Evolutionary conservation across 2,888 invertebrate genomes (phyloP).

Genomic region (Saturnia japonica): DNA sequence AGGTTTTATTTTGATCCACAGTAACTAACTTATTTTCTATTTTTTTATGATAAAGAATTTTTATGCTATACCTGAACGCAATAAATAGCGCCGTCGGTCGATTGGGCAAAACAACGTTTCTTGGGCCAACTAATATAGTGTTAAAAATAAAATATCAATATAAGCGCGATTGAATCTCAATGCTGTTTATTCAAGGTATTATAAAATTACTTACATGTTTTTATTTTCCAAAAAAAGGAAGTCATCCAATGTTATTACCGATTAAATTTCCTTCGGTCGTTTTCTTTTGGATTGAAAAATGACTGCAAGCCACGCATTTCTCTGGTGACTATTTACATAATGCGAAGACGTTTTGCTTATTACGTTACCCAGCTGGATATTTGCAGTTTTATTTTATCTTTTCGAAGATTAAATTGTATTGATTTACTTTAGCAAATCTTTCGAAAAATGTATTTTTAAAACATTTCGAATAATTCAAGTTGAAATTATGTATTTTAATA

Average conservation of each 20-base stretch:
- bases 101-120: too few species aligned
- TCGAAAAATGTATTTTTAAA: background rate
- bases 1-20: background rate
- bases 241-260: slow-evolving; percentile 34
- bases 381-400: slow-evolving; percentile 31
- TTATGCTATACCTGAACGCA: too few species aligned
- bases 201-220: background rate
- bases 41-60: too few species aligned
- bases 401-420: background rate
- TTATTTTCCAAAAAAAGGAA: slow-evolving; percentile 3
- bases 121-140: too few species aligned
- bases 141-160: too few species aligned
- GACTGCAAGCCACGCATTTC: slow-evolving; percentile 39
- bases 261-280: slow-evolving; percentile 44
- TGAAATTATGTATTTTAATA: too few species aligned
- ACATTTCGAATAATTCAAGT: background rate
- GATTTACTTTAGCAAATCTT: background rate
- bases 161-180: too few species aligned
- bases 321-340: slow-evolving; percentile 51
- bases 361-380: slow-evolving; percentile 33
- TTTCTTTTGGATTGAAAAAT: slow-evolving; percentile 47
- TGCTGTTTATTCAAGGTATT: background rate
- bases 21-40: background rate
- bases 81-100: too few species aligned
- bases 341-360: slow-evolving; percentile 38